Evolutionary conservation across 2,113 vertebrate genomes (phyloP), one percentile per base, ranked within the genome.

Genomic region (Prochilodus magdalenae): DNA sequence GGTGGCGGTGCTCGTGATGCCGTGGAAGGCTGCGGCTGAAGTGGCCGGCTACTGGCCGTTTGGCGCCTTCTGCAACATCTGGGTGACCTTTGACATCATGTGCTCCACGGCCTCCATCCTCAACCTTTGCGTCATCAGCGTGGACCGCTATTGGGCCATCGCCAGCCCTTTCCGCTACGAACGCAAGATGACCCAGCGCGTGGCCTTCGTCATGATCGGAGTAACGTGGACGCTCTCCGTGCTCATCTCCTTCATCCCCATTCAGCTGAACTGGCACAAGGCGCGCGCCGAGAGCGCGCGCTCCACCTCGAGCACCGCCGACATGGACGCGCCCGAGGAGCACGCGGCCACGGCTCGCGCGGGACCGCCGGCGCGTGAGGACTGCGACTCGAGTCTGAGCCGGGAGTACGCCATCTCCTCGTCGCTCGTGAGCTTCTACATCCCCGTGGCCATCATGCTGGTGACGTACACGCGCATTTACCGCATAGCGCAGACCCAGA

Each of bases 81-180:
- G 97, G 97, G 96, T 99, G 86, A 97, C 97, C 60, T 99, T 98
- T 24, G 98, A 99, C 90, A 99, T 98, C 86, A 98, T 96, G 97
- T 99, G 97, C 87, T 98, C 96, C 88, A 99, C 98, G 0, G 97
- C 97, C 3, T 98, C 97, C 86, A 99, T 99, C 91, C 96, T 99
- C 18, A 97, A 98, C 93, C 94, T 98, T 4, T 98, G 97, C 0
- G 90, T 98, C 62, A 98, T 99, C 87, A 97, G 97, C 1, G 93
- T 99, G 92, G 98, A 99, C 88, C 93, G 97, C 80, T 98, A 98
- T 91, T 99, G 98, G 97, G 98, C 97, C 11, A 97, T 98, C 83
- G 96, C 97, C 26, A 97, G 95, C 86, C 97, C 97, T 1, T 99
- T 99, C 87, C 93, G 95, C 75, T 99, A 99, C 0, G 94, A 98